phyloP scores from a whole-genome alignment of 2,113 vertebrate species.

The Xerus inauris region DNA sequence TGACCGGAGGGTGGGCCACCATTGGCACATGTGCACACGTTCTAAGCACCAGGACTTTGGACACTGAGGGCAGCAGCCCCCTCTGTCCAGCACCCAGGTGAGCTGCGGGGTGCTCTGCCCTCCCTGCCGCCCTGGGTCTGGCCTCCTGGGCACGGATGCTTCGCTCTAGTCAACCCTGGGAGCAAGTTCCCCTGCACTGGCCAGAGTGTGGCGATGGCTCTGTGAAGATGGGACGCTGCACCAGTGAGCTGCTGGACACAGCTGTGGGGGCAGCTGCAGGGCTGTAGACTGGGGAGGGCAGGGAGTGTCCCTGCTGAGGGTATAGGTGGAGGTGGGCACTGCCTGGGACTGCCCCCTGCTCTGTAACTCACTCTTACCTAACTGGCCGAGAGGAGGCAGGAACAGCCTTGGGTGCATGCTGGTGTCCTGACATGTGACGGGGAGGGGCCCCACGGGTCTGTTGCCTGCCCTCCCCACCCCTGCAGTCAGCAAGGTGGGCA shows the following conservation, averaged over 20 bases:
- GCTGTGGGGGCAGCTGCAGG: too few relatives aligned
- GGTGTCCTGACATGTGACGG: too few relatives aligned
- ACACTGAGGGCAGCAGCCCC: accelerated
- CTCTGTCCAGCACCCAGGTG: not conserved
- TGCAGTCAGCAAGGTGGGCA: not conserved
- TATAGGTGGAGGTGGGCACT: not conserved
- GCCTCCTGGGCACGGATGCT: not conserved
- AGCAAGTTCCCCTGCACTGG: not conserved
- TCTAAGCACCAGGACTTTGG: not conserved
- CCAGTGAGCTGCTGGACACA: not conserved
- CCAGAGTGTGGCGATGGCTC: not conserved
- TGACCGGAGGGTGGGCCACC: not conserved
- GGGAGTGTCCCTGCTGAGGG: not conserved
- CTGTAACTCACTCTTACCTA: not conserved
- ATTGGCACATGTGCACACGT: not conserved
- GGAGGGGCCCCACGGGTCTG: accelerated
- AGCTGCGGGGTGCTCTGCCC: not conserved
- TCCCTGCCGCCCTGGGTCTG: not conserved
- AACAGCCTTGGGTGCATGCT: not conserved
- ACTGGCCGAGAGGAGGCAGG: not conserved
- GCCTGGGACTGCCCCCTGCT: too few relatives aligned
- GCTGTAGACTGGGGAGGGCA: not conserved
- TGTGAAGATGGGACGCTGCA: not conserved
- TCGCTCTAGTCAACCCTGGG: not conserved
- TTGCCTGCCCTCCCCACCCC: accelerated